phyloP scores from a whole-genome alignment of 2,113 vertebrate species.

The Barbus barbus region DNA sequence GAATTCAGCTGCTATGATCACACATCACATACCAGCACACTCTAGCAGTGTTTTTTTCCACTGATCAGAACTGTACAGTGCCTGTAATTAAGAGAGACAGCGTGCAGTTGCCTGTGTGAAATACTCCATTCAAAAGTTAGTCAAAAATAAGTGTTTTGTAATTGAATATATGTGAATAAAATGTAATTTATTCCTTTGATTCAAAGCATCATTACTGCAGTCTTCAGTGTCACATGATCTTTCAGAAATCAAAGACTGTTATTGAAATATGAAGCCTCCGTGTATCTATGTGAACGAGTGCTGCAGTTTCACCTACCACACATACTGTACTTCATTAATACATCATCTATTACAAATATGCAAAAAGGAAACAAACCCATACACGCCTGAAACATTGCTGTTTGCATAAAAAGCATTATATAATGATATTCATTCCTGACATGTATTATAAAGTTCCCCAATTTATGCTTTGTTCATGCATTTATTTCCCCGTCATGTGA shows the following conservation, averaged over 20 bases:
- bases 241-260: too few species aligned
- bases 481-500: neutral
- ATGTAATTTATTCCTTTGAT: too few species aligned
- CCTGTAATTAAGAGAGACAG: neutral
- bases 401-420: neutral
- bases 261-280: too few species aligned
- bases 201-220: too few species aligned
- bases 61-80: neutral
- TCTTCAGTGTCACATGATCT: too few species aligned
- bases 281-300: too few species aligned
- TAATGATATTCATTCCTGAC: neutral
- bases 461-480: neutral
- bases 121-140: neutral
- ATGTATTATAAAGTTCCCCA: neutral
- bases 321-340: too few species aligned
- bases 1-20: conserved; percentile 9
- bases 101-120: neutral
- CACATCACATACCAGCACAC: neutral
- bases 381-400: neutral
- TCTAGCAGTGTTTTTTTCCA: neutral
- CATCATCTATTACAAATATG: too few species aligned
- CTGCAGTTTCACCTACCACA: too few species aligned
- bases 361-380: neutral
- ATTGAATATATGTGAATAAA: neutral
- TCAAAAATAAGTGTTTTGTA: neutral